phyloP scores from a whole-genome alignment of 2,113 vertebrate genomes.

The Passer montanus region DNA sequence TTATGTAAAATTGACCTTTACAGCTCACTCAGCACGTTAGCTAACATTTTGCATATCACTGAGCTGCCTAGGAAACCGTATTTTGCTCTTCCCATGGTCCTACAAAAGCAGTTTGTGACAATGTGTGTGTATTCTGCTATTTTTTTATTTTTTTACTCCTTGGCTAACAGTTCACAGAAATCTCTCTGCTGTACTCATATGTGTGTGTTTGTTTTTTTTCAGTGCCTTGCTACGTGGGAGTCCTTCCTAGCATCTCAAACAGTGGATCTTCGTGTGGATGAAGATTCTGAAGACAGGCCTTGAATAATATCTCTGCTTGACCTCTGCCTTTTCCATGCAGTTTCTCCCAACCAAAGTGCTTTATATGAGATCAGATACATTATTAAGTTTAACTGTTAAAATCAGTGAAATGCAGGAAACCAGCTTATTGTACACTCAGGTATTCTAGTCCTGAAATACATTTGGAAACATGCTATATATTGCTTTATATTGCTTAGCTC shows the following conservation, averaged over 20 bases:
- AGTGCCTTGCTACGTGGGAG: slow-evolving; percentile 97
- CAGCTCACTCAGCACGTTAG: slow-evolving; percentile 14
- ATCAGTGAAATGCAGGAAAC: slow-evolving; percentile 54
- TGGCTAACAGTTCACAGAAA: neutral
- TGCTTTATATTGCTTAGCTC: slow-evolving; percentile 51
- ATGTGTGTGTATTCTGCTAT: neutral
- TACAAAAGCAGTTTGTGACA: slow-evolving; percentile 1
- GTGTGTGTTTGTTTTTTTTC: slow-evolving; percentile 44
- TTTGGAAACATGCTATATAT: slow-evolving; percentile 34
- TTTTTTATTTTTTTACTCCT: neutral
- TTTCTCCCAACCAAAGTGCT: slow-evolving; percentile 69
- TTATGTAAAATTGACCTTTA: slow-evolving; percentile 51
- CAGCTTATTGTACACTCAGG: slow-evolving; percentile 69
- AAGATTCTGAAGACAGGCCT: slow-evolving; percentile 68
- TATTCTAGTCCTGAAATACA: slow-evolving; percentile 61
- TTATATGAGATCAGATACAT: slow-evolving; percentile 34
- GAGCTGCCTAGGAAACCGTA: slow-evolving; percentile 31
- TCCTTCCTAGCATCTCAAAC: slow-evolving; percentile 88
- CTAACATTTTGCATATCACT: neutral
- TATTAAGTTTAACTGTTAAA: slow-evolving; percentile 38
- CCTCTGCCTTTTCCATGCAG: slow-evolving; percentile 6
- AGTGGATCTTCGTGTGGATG: slow-evolving; percentile 70
- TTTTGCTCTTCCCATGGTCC: neutral
- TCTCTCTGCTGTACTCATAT: neutral
- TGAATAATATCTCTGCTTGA: slow-evolving; percentile 48